phyloP scores from a whole-genome alignment of 2,797 vertebrate genomes.

The Poeciliopsis gracilis region DNA sequence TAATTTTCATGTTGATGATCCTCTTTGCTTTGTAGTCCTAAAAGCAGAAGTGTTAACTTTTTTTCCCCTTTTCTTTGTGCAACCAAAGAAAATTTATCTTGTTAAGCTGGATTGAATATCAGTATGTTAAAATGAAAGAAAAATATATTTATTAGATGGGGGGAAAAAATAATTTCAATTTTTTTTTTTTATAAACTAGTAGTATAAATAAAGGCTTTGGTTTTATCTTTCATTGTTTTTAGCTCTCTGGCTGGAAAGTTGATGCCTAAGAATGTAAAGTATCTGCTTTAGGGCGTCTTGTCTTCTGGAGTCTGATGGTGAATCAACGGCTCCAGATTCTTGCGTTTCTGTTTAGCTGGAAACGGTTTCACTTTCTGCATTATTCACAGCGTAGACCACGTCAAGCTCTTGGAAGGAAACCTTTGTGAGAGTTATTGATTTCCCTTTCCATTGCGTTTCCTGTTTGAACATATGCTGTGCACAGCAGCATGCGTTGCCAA shows the following conservation, averaged over 20 bases:
- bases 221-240: constrained; percentile 7
- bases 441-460: constrained; percentile 16
- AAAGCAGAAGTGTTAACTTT: background rate
- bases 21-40: background rate
- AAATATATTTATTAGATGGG: background rate
- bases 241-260: background rate
- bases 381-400: constrained; percentile 2
- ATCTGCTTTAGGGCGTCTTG: constrained; percentile 23
- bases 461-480: constrained; percentile 33
- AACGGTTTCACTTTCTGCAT: constrained; percentile 19
- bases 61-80: background rate
- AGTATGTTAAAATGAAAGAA: background rate
- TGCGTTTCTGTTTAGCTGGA: constrained; percentile 39
- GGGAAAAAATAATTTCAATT: background rate
- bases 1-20: constrained; percentile 2
- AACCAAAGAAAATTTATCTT: constrained; percentile 33
- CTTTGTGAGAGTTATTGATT: constrained; percentile 5
- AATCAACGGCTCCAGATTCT: background rate
- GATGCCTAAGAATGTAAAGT: constrained; percentile 14
- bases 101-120: constrained; percentile 16
- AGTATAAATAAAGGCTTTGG: background rate
- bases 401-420: background rate
- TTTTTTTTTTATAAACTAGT: background rate
- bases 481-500: constrained; percentile 57
- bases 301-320: constrained; percentile 11